Conservation (phyloP, 1,140 invertebrate genomes). For the Trissolcus basalis region DNA sequence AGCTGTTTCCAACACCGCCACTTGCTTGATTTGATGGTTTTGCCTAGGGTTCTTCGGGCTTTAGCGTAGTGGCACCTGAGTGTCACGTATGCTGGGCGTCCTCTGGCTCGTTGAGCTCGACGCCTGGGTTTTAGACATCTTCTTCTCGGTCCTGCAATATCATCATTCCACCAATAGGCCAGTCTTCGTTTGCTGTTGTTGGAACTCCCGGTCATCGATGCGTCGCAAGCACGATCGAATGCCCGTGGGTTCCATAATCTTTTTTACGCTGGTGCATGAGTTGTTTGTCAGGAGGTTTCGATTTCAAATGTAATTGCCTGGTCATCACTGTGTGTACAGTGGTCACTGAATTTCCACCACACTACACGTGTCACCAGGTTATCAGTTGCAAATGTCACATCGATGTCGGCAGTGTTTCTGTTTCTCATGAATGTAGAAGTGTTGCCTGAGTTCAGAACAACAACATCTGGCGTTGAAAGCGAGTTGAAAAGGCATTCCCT, state of each 20-base stretch:
- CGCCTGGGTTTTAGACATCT: background rate
- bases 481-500: background rate
- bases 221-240: slow-evolving; percentile 4
- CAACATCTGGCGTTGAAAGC: background rate
- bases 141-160: background rate
- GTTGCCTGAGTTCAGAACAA: background rate
- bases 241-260: no score
- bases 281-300: no score
- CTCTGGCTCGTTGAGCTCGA: background rate
- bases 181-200: background rate
- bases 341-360: background rate
- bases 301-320: no score
- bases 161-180: slow-evolving; percentile 19
- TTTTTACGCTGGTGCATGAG: no score
- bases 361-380: no score
- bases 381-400: no score
- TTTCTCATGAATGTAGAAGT: slow-evolving; percentile 1
- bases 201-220: slow-evolving; percentile 1
- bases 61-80: background rate
- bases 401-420: background rate
- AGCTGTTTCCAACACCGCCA: slow-evolving; percentile 1
- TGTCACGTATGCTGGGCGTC: background rate
- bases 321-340: no score
- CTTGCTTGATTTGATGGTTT: slow-evolving; percentile 6
- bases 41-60: background rate